phyloP scores from a whole-genome alignment of 2,113 vertebrate genomes.

The Peromyscus leucopus region DNA sequence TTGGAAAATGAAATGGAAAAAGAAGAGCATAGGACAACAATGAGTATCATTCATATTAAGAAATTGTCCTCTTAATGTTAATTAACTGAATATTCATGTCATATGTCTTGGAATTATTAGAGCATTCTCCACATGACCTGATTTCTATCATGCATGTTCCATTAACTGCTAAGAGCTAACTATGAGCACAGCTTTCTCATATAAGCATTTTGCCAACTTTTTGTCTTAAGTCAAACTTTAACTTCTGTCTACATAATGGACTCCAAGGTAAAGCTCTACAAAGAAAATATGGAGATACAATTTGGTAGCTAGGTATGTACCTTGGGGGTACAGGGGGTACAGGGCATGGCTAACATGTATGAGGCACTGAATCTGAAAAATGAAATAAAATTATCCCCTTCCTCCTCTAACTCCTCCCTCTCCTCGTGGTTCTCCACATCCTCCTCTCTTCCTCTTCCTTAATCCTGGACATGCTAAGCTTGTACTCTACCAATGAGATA shows the following conservation, averaged over 20 bases:
- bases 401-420: too few species aligned
- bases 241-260: not conserved
- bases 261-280: not conserved
- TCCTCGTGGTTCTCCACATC: too few species aligned
- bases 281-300: not conserved
- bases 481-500: not conserved
- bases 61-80: constrained; percentile 60
- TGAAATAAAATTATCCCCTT: not conserved
- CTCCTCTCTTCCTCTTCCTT: not conserved
- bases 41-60: constrained; percentile 20
- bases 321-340: accelerated
- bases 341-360: not conserved
- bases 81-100: constrained; percentile 59
- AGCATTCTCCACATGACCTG: constrained; percentile 34
- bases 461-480: not conserved
- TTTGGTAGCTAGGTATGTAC: too few species aligned
- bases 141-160: constrained; percentile 52
- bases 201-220: not conserved
- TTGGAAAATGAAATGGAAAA: constrained; percentile 65
- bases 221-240: constrained; percentile 13
- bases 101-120: constrained; percentile 64
- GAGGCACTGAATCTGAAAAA: not conserved
- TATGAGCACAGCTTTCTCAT: not conserved
- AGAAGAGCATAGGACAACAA: constrained; percentile 46
- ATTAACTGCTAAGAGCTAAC: constrained; percentile 28